Evolutionary conservation across 2,113 vertebrate species (phyloP).

Genomic region (Hippocampus abdominalis): DNA sequence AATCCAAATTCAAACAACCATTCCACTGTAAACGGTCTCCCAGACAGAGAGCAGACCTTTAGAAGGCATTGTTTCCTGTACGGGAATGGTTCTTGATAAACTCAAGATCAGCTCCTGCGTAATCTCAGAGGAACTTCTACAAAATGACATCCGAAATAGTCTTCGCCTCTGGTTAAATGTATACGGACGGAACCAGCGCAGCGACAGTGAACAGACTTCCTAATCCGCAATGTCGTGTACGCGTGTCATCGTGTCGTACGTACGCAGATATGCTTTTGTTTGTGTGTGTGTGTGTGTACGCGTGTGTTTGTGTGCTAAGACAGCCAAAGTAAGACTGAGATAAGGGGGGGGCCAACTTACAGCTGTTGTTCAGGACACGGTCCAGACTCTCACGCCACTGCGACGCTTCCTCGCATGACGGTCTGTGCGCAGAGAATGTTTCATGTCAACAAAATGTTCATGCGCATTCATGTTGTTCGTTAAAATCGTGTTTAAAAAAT

Average conservation of each 20-base stretch:
- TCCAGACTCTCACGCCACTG: constrained; percentile 92
- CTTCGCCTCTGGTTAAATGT: neutral
- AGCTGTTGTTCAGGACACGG: constrained; percentile 82
- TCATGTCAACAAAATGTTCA: neutral
- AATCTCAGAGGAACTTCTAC: neutral
- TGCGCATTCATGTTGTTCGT: neutral
- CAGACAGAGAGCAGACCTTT: constrained; percentile 14
- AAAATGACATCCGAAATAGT: neutral
- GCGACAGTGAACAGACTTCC: neutral
- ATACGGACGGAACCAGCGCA: neutral
- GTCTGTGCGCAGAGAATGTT: constrained; percentile 65
- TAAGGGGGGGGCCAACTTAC: constrained; percentile 70
- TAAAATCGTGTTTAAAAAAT: no score
- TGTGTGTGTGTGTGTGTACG: neutral
- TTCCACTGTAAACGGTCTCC: neutral
- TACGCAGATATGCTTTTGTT: neutral
- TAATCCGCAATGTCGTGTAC: neutral
- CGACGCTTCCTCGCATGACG: constrained; percentile 77
- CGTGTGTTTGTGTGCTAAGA: neutral
- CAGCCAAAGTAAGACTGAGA: neutral
- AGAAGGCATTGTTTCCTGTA: constrained; percentile 3
- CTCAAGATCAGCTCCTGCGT: constrained; percentile 4
- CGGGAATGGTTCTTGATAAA: constrained; percentile 1
- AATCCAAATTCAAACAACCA: constrained; percentile 1
- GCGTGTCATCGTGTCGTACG: neutral